A percentile compares a stretch with the other conserved stretches of the same genome.
Conservation (phyloP, 2,888 invertebrate genomes). For the Aphodius granarius region DNA sequence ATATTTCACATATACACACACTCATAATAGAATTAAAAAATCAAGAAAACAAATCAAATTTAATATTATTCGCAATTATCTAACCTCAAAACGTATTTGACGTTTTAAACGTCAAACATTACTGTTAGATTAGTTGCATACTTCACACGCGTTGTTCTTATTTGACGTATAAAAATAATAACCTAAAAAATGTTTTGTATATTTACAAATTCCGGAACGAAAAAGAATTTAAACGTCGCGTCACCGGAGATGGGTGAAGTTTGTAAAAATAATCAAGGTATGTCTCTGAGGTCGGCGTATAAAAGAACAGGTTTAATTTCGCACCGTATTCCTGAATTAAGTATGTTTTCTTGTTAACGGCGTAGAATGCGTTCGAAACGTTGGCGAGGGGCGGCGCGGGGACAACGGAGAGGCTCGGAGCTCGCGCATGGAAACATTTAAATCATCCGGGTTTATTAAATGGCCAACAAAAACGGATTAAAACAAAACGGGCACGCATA, state of each 20-base stretch:
- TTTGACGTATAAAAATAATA: too few species aligned
- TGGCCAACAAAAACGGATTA: constrained; percentile 6
- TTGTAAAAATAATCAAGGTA: background rate
- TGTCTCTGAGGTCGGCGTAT: background rate
- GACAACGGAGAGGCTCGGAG: background rate
- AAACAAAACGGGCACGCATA: background rate
- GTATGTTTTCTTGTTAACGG: constrained; percentile 26
- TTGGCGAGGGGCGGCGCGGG: background rate
- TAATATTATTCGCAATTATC: background rate
- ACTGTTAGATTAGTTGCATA: too few species aligned
- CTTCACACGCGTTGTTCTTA: too few species aligned
- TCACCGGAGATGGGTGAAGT: background rate
- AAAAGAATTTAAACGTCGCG: background rate
- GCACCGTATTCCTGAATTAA: constrained; percentile 22
- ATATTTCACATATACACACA: background rate
- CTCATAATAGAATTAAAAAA: background rate
- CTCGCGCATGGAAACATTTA: constrained; percentile 23
- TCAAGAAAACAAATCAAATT: constrained; percentile 17
- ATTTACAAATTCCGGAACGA: background rate
- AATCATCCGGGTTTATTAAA: constrained; percentile 22
- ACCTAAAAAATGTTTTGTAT: background rate
- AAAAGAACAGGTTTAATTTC: constrained; percentile 20
- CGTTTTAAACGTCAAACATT: background rate
- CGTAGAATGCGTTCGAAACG: constrained; percentile 14
- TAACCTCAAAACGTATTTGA: background rate